phyloP scores from a whole-genome alignment of 37 sponge, comb jelly and placozoan genomes.

The Tethya wilhelma region DNA sequence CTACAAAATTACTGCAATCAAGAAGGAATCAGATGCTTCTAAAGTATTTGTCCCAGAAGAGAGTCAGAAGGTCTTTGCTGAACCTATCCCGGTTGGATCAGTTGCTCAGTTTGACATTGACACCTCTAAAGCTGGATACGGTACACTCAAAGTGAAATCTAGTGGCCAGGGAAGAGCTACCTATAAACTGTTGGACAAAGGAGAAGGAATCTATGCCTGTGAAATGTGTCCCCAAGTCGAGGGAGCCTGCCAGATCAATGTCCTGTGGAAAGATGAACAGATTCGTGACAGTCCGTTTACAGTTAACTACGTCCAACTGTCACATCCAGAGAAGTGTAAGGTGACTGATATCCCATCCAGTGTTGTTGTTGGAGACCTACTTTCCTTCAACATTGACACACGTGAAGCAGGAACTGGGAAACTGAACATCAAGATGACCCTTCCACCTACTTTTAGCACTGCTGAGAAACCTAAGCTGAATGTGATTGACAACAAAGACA shows the following conservation, averaged over 20 bases:
- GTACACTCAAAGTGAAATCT: conserved; percentile 59
- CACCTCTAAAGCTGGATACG: conserved; percentile 69
- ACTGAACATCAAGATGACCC: conserved; percentile 28
- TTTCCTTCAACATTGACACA: conserved; percentile 49
- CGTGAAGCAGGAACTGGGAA: conserved; percentile 53
- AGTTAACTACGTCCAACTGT: background rate
- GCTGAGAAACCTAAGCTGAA: conserved; percentile 18
- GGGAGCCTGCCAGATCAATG: conserved; percentile 37
- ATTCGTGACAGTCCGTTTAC: conserved; percentile 75
- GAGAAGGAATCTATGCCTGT: conserved; percentile 39
- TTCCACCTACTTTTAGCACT: background rate
- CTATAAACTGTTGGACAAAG: conserved; percentile 22
- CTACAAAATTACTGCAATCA: conserved; percentile 31
- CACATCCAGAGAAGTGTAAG: background rate
- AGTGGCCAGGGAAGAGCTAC: conserved; percentile 42
- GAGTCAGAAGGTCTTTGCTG: conserved; percentile 17
- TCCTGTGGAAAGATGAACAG: conserved; percentile 47
- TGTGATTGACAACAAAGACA: conserved; percentile 12
- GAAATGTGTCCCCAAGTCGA: conserved; percentile 16
- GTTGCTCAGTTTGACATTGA: conserved; percentile 47
- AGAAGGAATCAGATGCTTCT: conserved; percentile 35
- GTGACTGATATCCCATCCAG: background rate
- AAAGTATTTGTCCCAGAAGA: conserved; percentile 52
- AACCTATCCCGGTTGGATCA: conserved; percentile 39
- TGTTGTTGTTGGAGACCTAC: background rate